Evolutionary conservation across 2,113 vertebrate genomes (phyloP).

Genomic region (Callipepla squamata): DNA sequence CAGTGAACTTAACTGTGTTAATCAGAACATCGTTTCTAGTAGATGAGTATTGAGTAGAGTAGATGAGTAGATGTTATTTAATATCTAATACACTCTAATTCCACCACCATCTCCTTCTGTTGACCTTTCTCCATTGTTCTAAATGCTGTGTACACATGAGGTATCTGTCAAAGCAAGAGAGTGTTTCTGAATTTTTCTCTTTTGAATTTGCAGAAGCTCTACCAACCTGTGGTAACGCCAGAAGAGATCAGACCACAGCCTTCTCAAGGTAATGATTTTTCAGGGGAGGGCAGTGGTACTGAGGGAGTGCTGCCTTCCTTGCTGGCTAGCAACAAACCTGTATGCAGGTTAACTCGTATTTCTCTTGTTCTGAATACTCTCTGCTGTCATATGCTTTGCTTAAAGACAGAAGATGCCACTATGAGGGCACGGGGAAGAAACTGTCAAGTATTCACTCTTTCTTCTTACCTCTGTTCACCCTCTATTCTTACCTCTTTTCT

Average conservation of each 20-base stretch:
- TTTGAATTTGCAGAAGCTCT: conserved; percentile 77
- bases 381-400: background rate
- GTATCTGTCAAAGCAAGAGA: background rate
- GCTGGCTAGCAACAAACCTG: background rate
- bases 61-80: background rate
- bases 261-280: conserved; percentile 79
- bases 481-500: background rate
- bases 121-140: conserved; percentile 5
- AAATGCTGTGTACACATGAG: background rate
- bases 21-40: background rate
- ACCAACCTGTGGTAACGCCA: conserved; percentile 73
- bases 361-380: background rate
- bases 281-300: background rate
- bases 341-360: background rate
- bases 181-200: background rate
- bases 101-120: background rate
- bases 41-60: background rate
- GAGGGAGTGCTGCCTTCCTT: background rate
- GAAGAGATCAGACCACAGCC: conserved; percentile 75
- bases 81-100: background rate
- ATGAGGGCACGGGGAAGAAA: background rate
- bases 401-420: background rate
- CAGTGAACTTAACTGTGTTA: background rate
- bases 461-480: background rate
- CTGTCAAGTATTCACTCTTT: background rate